Evolutionary conservation across 1,140 invertebrate species (phyloP), one percentile per base, ranked within the genome.

Genomic region (Apis cerana): DNA sequence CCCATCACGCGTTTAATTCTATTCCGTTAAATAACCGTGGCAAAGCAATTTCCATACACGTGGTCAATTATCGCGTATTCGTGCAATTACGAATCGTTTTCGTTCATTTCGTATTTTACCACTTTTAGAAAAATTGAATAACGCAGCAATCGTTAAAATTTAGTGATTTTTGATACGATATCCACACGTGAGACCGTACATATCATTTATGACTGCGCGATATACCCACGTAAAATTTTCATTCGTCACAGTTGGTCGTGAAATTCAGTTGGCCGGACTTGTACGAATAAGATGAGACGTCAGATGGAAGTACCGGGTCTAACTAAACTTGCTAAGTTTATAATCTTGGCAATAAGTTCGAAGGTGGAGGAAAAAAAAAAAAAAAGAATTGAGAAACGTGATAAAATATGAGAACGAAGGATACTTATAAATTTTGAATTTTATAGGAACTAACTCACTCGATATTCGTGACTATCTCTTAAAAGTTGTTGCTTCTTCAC

Each of bases 361-460:
- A 52, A 13, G 3, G 62, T 65, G 61, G 64, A 56, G 52, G 5
- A 15, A 19, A 65, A 56, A 2, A 17, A 17, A 2, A 7, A 13
- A 48, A n/a, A n/a, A 11, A 12, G 0, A 68, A 11, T 33, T 10
- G 64, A 21, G 33, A 33, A 67, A 67, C 58, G 58, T 50, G 84
- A 79, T 48, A 75, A 59, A 83, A 61, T 43, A 52, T 50, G 56
- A 52, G 43, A 12, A 33, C 11, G 58, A 54, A 50, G 19, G 12
- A n/a, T 68, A 69, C n/a, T 64, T 65, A 75, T 61, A 62, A 59
- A 21, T 62, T 50, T 70, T 80, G 75, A 86, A 86, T 80, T 84
- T 86, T 61, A 58, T 27, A 48, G 61, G 43, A 43, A 65, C 80
- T 76, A 85, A 75, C 74, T 54, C 69, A 23, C 75, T 76, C 82